phyloP scores from a whole-genome alignment of 1,140 invertebrate genomes.

The Rhizoglyphus robini region DNA sequence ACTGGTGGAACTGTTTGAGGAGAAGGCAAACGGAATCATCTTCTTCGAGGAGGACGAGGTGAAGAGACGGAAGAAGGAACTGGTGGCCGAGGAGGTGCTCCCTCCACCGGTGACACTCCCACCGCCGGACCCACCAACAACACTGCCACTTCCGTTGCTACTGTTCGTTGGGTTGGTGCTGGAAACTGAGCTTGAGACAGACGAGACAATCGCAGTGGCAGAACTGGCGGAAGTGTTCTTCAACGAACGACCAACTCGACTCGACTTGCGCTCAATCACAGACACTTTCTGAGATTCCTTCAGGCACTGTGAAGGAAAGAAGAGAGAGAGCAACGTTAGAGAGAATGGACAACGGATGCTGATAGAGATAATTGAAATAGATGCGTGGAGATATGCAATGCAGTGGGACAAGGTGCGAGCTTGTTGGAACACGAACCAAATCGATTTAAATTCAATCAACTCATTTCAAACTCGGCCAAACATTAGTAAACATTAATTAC shows the following conservation, averaged over 20 bases:
- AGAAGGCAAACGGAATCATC: neutral
- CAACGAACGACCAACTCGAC: neutral
- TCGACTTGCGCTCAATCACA: conserved; percentile 8
- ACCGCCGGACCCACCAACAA: neutral
- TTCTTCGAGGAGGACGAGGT: neutral
- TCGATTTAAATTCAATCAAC: too few relatives aligned
- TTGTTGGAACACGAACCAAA: too few relatives aligned
- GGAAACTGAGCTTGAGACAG: neutral
- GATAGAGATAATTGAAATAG: neutral
- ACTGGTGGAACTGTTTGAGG: neutral
- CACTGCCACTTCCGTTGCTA: neutral
- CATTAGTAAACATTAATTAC: too few relatives aligned
- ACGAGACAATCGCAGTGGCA: neutral
- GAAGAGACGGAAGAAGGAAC: neutral
- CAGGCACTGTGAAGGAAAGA: neutral
- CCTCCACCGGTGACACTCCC: neutral
- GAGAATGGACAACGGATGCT: neutral
- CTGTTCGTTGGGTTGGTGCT: too few relatives aligned
- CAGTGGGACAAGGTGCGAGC: too few relatives aligned
- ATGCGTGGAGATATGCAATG: too few relatives aligned
- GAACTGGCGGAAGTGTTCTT: neutral
- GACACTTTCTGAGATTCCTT: conserved; percentile 16
- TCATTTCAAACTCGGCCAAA: too few relatives aligned
- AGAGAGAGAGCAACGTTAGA: neutral
- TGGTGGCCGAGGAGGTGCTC: neutral